phyloP scores from a whole-genome alignment of 2,888 invertebrate genomes.

The Allolobophora icterica region DNA sequence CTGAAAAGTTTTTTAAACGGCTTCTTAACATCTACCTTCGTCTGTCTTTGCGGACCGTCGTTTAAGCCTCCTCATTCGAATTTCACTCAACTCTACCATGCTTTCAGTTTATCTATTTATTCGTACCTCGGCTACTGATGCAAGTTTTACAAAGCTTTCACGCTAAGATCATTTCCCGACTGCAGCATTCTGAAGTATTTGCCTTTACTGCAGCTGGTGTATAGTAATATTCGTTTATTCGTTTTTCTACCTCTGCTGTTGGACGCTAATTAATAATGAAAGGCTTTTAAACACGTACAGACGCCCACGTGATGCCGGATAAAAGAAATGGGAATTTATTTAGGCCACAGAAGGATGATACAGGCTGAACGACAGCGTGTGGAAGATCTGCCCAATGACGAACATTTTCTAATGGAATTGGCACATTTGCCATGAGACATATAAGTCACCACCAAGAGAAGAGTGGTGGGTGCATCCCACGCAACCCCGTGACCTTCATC shows the following conservation, averaged over 20 bases:
- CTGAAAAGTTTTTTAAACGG: too few species aligned
- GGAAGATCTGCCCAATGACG: background rate
- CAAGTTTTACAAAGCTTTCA: slow-evolving; percentile 8
- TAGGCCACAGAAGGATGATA: background rate
- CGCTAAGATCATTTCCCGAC: background rate
- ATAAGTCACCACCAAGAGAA: background rate
- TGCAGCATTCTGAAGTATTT: background rate
- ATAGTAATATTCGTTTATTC: too few species aligned
- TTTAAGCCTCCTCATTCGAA: too few species aligned
- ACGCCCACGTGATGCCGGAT: background rate
- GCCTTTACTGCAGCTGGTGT: too few species aligned
- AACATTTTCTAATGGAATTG: background rate
- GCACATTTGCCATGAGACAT: background rate
- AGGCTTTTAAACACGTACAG: background rate
- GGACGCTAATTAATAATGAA: background rate
- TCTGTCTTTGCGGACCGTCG: too few species aligned
- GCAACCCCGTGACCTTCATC: too few species aligned
- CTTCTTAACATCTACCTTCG: too few species aligned
- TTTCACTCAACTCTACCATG: too few species aligned
- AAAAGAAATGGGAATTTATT: background rate
- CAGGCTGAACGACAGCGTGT: background rate
- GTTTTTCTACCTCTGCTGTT: background rate
- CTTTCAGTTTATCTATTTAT: background rate
- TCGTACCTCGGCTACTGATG: background rate
- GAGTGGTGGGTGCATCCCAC: background rate